Evolutionary conservation across 2,888 invertebrate species (phyloP), one percentile per base, ranked within the genome.

Genomic region (Stenchaetothrips biformis): DNA sequence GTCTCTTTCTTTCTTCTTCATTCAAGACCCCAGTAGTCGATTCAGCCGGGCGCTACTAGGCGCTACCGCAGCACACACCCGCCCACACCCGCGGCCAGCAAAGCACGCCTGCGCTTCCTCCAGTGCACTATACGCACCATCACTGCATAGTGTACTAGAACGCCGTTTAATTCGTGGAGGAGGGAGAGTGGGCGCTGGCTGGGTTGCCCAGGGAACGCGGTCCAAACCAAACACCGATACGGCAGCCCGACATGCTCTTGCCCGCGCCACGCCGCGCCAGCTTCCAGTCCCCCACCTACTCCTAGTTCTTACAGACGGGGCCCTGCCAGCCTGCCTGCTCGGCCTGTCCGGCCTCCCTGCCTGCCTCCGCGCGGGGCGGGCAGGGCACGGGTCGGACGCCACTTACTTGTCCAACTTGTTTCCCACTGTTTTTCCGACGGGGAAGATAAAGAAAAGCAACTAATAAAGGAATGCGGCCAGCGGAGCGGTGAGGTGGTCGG

Each of bases 371-470:
- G 53, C 53, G 16, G 53, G 53, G 53, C 53, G 6, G 53, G 53
- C 53, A 53, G 2, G 13, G 53, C 53, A 13, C 53, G 53, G 13
- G 53, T 53, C 37, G 37, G 37, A 37, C 53, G 53, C 53, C 21
- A 21, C 67, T n/a, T 21, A n/a, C 67, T 18, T 21, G 18, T 67
- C 67, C 25, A 7, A 25, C 11, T 74, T 53, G 18, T 53, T 74
- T 74, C 67, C 25, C 67, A 59, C 59, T 59, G 59, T 59, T 16
- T 59, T 21, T 21, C 59, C 18, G 59, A 59, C 11, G 67, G 21
- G 67, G 67, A 21, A 74, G 25, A 74, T 74, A 74, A 74, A 74
- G 25, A 25, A 74, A 74, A 74, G 21, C 67, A 25, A 74, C 67
- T 74, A 74, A 74, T 74, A 74, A 37, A 74, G 21, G 67, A n/a